Conservation (phyloP, 2,113 vertebrate species). For the Calyptomena viridis region DNA sequence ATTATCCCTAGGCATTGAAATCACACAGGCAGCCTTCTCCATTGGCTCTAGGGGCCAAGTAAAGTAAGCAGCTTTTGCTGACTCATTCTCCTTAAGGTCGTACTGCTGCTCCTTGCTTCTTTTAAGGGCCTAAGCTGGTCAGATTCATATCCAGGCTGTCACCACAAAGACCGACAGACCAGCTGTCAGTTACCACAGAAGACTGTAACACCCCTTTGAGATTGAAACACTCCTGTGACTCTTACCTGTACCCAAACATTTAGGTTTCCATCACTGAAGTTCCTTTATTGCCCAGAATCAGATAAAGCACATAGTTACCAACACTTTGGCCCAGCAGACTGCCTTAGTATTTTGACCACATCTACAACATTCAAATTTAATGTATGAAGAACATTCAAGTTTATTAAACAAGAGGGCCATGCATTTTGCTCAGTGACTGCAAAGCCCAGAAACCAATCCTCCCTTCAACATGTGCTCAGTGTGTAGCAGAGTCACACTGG, state of each 20-base stretch:
- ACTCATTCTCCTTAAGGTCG: too few relatives aligned
- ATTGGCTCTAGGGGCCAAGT: too few relatives aligned
- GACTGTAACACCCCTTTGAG: background rate
- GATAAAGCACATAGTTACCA: fast-evolving
- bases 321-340: background rate
- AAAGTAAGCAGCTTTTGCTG: too few relatives aligned
- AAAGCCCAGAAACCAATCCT: background rate
- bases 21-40: too few relatives aligned
- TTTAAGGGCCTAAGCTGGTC: too few relatives aligned
- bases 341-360: background rate
- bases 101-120: too few relatives aligned
- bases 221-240: background rate
- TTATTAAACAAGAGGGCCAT: background rate
- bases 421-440: background rate
- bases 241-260: background rate
- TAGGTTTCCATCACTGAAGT: background rate
- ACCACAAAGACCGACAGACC: too few relatives aligned
- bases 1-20: too few relatives aligned
- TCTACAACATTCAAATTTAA: background rate
- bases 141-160: too few relatives aligned
- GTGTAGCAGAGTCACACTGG: background rate
- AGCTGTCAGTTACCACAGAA: too few relatives aligned
- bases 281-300: background rate
- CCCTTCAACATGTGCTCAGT: fast-evolving
- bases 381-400: background rate